Evolutionary conservation across 30 jellyfish, hydroid and myxozoan genomes (phyloP).

Genomic region (Aurelia coerulea): DNA sequence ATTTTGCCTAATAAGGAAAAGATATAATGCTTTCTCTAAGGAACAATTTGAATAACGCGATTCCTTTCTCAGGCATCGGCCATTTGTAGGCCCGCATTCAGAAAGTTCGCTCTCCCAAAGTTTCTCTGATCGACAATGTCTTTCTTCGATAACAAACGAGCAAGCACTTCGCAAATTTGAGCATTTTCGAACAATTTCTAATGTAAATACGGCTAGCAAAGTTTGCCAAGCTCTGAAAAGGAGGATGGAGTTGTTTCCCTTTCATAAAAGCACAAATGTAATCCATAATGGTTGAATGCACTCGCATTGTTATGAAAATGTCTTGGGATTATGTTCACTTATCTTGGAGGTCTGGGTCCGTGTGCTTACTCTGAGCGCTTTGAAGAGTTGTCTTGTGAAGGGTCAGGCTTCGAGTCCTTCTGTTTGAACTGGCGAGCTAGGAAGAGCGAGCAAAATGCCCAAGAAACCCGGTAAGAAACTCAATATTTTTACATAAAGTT

Average conservation of each 20-base stretch:
- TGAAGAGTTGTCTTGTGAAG: slow-evolving; percentile 47
- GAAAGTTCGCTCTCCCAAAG: neutral
- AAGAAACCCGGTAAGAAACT: slow-evolving; percentile 70
- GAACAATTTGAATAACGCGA: slow-evolving; percentile 28
- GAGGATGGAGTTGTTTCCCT: slow-evolving; percentile 59
- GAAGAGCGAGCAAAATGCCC: slow-evolving; percentile 65
- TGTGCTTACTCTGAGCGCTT: slow-evolving; percentile 33
- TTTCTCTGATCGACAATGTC: slow-evolving; percentile 2
- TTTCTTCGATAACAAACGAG: slow-evolving; percentile 7
- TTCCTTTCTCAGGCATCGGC: slow-evolving; percentile 15
- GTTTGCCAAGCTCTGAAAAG: slow-evolving; percentile 69
- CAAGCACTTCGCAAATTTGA: neutral
- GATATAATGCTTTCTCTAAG: slow-evolving; percentile 18
- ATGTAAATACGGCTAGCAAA: slow-evolving; percentile 78
- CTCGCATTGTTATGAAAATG: slow-evolving; percentile 71
- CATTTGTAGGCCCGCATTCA: slow-evolving; percentile 58
- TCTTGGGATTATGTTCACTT: slow-evolving; percentile 51
- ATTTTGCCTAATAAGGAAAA: slow-evolving; percentile 58
- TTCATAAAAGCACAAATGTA: slow-evolving; percentile 69
- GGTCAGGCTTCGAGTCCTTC: slow-evolving; percentile 65
- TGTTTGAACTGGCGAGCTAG: slow-evolving; percentile 39
- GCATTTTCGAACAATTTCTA: slow-evolving; percentile 32
- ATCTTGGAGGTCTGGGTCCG: slow-evolving; percentile 71
- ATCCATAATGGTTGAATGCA: slow-evolving; percentile 72
- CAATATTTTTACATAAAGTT: neutral